Base-by-base conservation (phyloP, 1,140 invertebrate species). In the Drosophila murphyi region DNA sequence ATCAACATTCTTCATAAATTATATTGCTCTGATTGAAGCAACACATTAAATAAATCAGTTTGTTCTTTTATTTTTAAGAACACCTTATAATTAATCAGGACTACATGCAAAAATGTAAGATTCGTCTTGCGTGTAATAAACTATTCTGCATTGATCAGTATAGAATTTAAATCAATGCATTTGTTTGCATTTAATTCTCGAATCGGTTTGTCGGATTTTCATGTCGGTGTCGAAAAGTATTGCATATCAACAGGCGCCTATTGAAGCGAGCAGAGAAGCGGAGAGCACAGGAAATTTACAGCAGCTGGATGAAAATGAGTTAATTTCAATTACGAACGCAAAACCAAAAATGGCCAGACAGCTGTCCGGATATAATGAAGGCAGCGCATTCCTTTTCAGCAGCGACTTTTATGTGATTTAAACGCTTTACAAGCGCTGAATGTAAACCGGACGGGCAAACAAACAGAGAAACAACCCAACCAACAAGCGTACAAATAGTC, bases 241-340 rank as follows among this genome's bases (percentile, higher is more conserved):
- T 59, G 72, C 64, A 69, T 74, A 74, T 52, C 64, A 74, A 52
- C 59, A 73, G 63, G 57, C 52, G 64, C 41, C 45, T 31, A 45
- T 43, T 51, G 29, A 12, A 31, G 39, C 39, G 32, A 50, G 29
- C 34, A 52, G 59, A 48, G 50, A 63, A 65, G 45, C 65, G 35
- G 35, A 59, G 55, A 59, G 59, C 62, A 64, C 74, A 65, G 41
- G 55, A 72, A 56, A 35, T 12, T 57, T 54, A 51, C 28, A 35
- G 35, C 43, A 63, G 29, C 39, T 57, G 29, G 28, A 7, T 85
- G 64, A 54, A 73, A 72, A 74, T 56, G 65, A 77, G 69, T 86
- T 81, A 81, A 85, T 86, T 85, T 81, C 74, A 86, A 85, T 85
- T 85, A 80, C 62, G 45, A 64, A 76, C 72, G 67, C 79, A 81